These are phyloP conservation scores for human DNA, from an alignment of 2,113 vertebrate species.

Conservation along the genomic window GRCh38 chrY:17799501-17800000, in stretches of 20 bases:
- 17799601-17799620: not conserved
- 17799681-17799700: not conserved
- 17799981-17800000: not conserved
- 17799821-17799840: not conserved
- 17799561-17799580: not conserved
- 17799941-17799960: not conserved
- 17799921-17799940: not conserved
- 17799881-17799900: not conserved
- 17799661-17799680: not conserved
- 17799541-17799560: not conserved
- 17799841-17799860: not conserved
- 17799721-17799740: not conserved
- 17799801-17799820: not conserved
- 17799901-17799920: not conserved
- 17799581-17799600: not conserved
- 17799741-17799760: not conserved
- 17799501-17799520: not conserved
- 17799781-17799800: not conserved
- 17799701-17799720: not conserved
- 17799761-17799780: not conserved
- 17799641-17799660: not conserved
- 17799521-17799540: not conserved
- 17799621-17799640: not conserved
- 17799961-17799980: not conserved
- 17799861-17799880: not conserved